phyloP scores from a whole-genome alignment of 2,113 vertebrate species.

The Hippopotamus amphibius region DNA sequence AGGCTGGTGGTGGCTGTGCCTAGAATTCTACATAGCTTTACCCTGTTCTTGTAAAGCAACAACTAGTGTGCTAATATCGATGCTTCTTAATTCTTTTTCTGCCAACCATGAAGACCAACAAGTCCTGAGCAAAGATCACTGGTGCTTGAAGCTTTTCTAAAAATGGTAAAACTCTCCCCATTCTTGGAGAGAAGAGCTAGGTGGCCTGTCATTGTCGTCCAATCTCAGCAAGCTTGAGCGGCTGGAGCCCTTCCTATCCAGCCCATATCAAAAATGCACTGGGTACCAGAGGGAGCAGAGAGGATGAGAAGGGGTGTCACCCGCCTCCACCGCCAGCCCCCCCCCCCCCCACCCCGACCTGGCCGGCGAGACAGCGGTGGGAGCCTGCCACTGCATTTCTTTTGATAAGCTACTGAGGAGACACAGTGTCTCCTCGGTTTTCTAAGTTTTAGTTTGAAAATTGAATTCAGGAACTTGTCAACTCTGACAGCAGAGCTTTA shows the following conservation, averaged over 20 bases:
- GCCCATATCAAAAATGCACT: background rate
- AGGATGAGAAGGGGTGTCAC: background rate
- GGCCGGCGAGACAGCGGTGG: background rate
- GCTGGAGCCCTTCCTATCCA: background rate
- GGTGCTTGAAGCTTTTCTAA: conserved; percentile 26
- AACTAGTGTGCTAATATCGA: background rate
- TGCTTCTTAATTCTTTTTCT: conserved; percentile 31
- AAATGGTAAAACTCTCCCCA: background rate
- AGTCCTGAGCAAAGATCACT: conserved; percentile 36
- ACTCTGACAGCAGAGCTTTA: conserved; percentile 80
- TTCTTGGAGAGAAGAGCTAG: background rate
- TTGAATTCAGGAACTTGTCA: conserved; percentile 79
- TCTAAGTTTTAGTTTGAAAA: conserved; percentile 80
- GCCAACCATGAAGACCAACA: conserved; percentile 30
- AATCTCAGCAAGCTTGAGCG: background rate
- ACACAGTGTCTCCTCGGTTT: conserved; percentile 72
- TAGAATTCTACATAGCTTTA: background rate
- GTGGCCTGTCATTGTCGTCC: background rate
- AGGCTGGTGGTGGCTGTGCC: background rate
- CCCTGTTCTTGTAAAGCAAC: background rate
- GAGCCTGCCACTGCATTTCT: conserved; percentile 38
- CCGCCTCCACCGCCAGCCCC: background rate
- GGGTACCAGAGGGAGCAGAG: background rate
- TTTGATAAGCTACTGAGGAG: conserved; percentile 73
- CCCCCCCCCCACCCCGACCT: background rate